A percentile compares a stretch with the other conserved stretches of the same genome.
Conservation (phyloP, 2,797 vertebrate genomes). For the Urophycis tenuis region DNA sequence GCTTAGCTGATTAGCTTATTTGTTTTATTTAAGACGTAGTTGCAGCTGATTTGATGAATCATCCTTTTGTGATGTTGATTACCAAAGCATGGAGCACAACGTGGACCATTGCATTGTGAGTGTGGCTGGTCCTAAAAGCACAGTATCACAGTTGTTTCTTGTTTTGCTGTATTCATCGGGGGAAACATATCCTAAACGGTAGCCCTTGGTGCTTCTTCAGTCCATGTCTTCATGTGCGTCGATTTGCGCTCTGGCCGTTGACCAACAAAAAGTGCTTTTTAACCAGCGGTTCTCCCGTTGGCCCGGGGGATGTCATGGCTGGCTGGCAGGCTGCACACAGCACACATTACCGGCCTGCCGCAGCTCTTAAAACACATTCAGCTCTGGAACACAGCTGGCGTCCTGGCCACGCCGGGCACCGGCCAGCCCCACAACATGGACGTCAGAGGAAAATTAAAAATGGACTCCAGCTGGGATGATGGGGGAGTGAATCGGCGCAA, state of each 20-base stretch:
- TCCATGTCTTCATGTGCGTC: constrained; percentile 62
- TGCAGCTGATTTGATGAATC: constrained; percentile 37
- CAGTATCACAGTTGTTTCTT: neutral
- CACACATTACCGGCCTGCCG: constrained; percentile 71
- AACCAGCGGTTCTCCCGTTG: constrained; percentile 75
- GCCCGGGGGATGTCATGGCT: constrained; percentile 63
- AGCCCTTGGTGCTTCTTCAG: constrained; percentile 48
- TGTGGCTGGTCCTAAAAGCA: neutral
- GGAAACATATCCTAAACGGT: constrained; percentile 58
- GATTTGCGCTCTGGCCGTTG: constrained; percentile 67
- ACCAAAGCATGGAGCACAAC: constrained; percentile 53
- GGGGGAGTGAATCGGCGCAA: constrained; percentile 42
- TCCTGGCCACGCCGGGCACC: constrained; percentile 61
- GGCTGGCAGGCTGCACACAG: constrained; percentile 70
- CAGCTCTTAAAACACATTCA: constrained; percentile 75
- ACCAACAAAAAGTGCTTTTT: constrained; percentile 70
- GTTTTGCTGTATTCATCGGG: neutral
- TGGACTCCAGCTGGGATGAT: constrained; percentile 59
- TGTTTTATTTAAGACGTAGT: neutral
- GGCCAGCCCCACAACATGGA: constrained; percentile 43
- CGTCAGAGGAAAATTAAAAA: constrained; percentile 52
- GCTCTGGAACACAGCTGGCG: constrained; percentile 72
- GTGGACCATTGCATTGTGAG: constrained; percentile 63
- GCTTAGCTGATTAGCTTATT: neutral
- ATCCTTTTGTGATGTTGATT: constrained; percentile 58